Evolutionary conservation across 2,888 invertebrate species (phyloP).

Genomic region (Sycophila texana): DNA sequence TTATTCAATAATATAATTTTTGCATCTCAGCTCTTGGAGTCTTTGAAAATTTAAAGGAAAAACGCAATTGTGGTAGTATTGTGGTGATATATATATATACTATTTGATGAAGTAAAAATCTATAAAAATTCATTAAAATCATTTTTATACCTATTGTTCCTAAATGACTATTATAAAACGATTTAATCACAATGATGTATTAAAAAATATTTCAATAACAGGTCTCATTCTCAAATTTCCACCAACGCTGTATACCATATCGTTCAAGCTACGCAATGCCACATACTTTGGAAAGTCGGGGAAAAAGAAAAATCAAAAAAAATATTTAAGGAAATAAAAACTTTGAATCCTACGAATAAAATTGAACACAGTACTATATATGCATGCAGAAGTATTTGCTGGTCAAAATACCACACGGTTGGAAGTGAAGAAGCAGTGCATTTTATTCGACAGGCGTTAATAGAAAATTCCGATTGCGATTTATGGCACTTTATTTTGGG

Average conservation of each 20-base stretch:
- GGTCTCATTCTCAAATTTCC: neutral
- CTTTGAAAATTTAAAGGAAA: too few species aligned
- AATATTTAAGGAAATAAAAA: neutral
- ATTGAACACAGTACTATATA: constrained; percentile 20
- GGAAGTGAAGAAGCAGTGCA: constrained; percentile 15
- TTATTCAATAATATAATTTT: too few species aligned
- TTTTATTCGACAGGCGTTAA: constrained; percentile 22
- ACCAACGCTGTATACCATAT: constrained; percentile 14
- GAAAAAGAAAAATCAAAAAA: neutral
- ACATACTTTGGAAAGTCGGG: neutral
- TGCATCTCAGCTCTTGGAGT: too few species aligned
- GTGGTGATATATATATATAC: too few species aligned
- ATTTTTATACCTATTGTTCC: too few species aligned
- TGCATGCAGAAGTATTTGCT: constrained; percentile 33
- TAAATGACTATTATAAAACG: too few species aligned
- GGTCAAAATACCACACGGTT: constrained; percentile 27
- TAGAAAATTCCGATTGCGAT: constrained; percentile 18
- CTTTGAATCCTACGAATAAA: neutral
- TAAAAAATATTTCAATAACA: neutral
- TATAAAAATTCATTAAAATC: too few species aligned
- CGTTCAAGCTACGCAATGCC: constrained; percentile 8
- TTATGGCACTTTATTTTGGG: constrained; percentile 41
- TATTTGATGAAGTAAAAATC: too few species aligned
- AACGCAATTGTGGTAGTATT: too few species aligned
- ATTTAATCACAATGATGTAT: too few species aligned